These are phyloP conservation scores for Procavia capensis DNA, from an alignment of 2,113 vertebrate genomes.

Conservation along the genomic window DNA sequence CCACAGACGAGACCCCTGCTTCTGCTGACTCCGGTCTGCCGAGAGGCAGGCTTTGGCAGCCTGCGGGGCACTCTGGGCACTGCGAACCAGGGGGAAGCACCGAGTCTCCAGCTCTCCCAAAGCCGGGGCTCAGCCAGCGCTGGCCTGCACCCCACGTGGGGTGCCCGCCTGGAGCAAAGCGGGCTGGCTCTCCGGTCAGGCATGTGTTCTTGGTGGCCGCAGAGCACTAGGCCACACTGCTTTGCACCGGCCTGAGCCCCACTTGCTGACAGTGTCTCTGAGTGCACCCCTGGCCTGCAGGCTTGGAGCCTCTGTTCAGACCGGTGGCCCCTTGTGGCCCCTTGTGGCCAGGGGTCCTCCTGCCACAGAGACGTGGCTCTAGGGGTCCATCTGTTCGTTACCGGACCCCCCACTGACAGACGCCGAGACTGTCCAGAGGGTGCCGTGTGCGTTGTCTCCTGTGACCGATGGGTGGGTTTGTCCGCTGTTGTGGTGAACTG, in stretches of 20 bases:
- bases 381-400: neutral
- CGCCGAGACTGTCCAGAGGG: accelerated
- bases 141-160: no score
- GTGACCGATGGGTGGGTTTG: neutral
- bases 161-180: neutral
- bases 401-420: accelerated
- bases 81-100: no score
- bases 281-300: accelerated
- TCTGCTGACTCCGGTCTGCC: accelerated
- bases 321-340: accelerated
- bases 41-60: neutral
- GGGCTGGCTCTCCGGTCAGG: neutral
- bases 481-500: neutral
- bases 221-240: accelerated
- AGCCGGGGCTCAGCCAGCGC: neutral
- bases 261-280: neutral
- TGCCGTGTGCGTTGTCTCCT: accelerated
- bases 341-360: neutral
- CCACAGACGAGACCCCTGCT: neutral
- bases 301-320: neutral
- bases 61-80: neutral
- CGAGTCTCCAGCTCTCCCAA: neutral
- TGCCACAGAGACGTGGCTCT: accelerated
- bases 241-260: neutral
- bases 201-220: neutral